Conservation (phyloP, 2,113 vertebrate species). For the Crotophaga sulcirostris region DNA sequence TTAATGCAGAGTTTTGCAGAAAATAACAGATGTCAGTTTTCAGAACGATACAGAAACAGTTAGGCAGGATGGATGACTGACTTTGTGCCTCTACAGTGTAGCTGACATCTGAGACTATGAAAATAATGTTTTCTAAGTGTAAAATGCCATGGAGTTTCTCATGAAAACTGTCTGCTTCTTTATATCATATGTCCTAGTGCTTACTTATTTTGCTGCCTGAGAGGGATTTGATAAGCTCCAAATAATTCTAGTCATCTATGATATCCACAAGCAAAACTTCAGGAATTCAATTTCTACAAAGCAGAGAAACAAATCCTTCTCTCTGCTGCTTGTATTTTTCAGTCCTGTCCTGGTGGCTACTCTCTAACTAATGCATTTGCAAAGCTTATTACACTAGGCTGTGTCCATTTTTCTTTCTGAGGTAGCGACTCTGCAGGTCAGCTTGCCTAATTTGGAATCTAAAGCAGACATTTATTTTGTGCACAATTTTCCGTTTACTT, state of each 20-base stretch:
- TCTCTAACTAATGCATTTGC: slow-evolving; percentile 30
- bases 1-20: background rate
- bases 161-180: background rate
- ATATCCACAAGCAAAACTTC: slow-evolving; percentile 31
- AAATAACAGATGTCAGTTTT: background rate
- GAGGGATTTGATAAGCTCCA: slow-evolving; percentile 33
- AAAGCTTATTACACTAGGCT: slow-evolving; percentile 31
- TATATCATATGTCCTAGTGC: background rate
- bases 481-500: slow-evolving; percentile 18
- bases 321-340: background rate
- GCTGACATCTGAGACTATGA: background rate
- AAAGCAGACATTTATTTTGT: background rate
- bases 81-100: background rate
- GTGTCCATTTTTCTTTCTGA: slow-evolving; percentile 23
- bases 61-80: background rate
- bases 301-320: background rate
- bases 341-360: background rate
- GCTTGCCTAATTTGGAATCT: background rate
- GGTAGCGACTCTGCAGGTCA: slow-evolving; percentile 5
- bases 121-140: background rate
- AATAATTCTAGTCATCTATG: slow-evolving; percentile 20
- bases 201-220: slow-evolving; percentile 11
- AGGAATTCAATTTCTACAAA: slow-evolving; percentile 24
- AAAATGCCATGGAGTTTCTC: background rate
- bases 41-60: background rate